Percentiles rank a stretch among this genome's conserved stretches.
These are phyloP conservation scores for Isoperla grammatica DNA, from an alignment of 2,888 invertebrate species.

Conservation along the genomic window DNA sequence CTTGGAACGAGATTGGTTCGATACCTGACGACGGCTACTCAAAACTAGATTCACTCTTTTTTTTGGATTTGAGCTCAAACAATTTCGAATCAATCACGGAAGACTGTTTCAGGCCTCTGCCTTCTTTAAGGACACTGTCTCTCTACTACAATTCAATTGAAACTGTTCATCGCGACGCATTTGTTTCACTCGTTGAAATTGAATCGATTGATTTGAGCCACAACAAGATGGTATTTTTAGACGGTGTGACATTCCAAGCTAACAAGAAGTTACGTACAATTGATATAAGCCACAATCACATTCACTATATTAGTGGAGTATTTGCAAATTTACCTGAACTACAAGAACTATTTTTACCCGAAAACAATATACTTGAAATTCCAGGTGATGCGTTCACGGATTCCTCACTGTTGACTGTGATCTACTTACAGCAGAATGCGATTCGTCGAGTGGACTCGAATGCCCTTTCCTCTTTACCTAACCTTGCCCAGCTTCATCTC, in stretches of 20 bases:
- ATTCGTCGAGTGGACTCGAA: conserved; percentile 69
- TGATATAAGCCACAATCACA: conserved; percentile 84
- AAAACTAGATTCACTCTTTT: conserved; percentile 63
- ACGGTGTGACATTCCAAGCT: conserved; percentile 57
- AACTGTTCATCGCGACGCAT: conserved; percentile 68
- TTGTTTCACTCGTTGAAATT: conserved; percentile 64
- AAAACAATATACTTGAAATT: conserved; percentile 83
- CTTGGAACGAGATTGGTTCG: conserved; percentile 55
- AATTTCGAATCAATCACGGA: conserved; percentile 69
- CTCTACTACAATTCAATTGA: conserved; percentile 81
- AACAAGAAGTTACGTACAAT: conserved; percentile 74
- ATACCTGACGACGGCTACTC: conserved; percentile 68
- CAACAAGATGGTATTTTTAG: conserved; percentile 75
- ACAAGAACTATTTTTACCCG: conserved; percentile 76
- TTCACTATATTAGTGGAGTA: conserved; percentile 77
- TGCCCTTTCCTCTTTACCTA: conserved; percentile 69
- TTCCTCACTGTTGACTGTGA: conserved; percentile 66
- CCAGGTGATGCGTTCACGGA: conserved; percentile 75
- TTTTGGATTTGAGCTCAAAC: conserved; percentile 82
- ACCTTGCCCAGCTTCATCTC: conserved; percentile 76
- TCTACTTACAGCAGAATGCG: conserved; percentile 83
- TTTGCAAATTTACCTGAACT: conserved; percentile 75
- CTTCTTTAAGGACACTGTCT: conserved; percentile 70
- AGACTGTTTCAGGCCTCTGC: conserved; percentile 74
- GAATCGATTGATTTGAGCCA: conserved; percentile 83